phyloP scores from a whole-genome alignment of 1,140 invertebrate species.

The Papilio machaon region DNA sequence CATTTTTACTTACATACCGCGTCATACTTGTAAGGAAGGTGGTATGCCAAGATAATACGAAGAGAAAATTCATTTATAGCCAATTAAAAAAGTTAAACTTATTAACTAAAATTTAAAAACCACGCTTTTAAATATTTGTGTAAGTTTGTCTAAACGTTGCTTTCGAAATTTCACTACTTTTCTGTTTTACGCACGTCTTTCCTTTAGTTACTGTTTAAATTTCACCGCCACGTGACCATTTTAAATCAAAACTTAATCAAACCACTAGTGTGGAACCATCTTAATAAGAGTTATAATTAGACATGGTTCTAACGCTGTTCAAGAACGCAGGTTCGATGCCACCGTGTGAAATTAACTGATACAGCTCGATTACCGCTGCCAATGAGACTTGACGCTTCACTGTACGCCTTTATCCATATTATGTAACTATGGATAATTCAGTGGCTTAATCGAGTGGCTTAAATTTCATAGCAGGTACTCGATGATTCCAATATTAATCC shows the following conservation, averaged over 20 bases:
- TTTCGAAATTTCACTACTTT: too few species aligned
- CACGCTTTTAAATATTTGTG: neutral
- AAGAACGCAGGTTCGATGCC: slow-evolving; percentile 18
- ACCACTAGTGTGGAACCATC: slow-evolving; percentile 15
- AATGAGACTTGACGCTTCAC: slow-evolving; percentile 21
- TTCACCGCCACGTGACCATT: neutral
- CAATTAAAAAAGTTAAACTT: neutral
- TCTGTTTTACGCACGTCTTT: neutral
- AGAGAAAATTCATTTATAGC: neutral
- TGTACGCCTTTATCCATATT: neutral
- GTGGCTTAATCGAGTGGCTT: neutral
- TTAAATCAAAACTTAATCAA: slow-evolving; percentile 7
- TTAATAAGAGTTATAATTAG: neutral
- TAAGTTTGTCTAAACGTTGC: neutral
- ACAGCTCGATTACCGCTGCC: slow-evolving; percentile 24
- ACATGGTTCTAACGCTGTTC: slow-evolving; percentile 19
- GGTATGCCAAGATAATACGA: neutral
- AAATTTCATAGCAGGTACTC: neutral
- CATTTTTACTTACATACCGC: slow-evolving; percentile 4
- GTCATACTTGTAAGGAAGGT: neutral
- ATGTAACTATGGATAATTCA: neutral
- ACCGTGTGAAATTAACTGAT: slow-evolving; percentile 31
- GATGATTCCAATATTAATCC: neutral
- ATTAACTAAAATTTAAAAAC: neutral
- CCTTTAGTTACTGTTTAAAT: neutral